Conservation (phyloP, 2,888 invertebrate genomes). For the Cyaniris semiargus region DNA sequence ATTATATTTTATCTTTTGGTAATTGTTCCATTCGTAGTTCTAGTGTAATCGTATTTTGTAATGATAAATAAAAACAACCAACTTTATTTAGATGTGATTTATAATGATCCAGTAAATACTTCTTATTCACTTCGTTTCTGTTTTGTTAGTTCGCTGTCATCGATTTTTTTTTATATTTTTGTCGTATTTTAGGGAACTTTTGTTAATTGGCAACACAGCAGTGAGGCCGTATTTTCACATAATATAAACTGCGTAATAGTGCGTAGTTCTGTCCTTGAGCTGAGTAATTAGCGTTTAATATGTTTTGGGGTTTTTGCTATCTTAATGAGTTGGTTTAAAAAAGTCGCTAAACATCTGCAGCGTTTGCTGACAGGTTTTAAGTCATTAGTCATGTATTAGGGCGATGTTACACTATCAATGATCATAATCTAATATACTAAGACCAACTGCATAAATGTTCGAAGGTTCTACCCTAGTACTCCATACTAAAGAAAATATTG, state of each 20-base stretch:
- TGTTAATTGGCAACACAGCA: slow-evolving; percentile 2
- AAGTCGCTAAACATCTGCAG: not conserved
- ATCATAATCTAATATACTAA: no score
- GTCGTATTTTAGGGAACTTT: not conserved
- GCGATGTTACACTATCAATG: not conserved
- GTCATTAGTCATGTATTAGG: not conserved
- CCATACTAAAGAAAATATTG: no score
- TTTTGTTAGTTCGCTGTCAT: not conserved
- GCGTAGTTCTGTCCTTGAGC: slow-evolving; percentile 22
- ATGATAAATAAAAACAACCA: no score
- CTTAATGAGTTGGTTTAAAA: slow-evolving; percentile 16
- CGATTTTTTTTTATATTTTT: not conserved
- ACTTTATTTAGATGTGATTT: no score
- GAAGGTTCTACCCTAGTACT: no score
- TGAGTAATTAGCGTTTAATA: slow-evolving; percentile 14
- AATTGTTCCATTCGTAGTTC: no score
- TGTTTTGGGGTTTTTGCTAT: slow-evolving; percentile 21
- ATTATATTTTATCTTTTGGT: no score
- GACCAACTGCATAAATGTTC: no score
- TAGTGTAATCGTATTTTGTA: no score
- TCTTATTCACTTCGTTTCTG: no score
- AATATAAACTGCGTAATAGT: slow-evolving; percentile 2
- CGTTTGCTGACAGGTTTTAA: not conserved
- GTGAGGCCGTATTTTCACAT: slow-evolving; percentile 6
- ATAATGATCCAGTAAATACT: no score